These are phyloP conservation scores for Bathynomus jamesi DNA, from an alignment of 1,140 invertebrate genomes.

Conservation along the genomic window DNA sequence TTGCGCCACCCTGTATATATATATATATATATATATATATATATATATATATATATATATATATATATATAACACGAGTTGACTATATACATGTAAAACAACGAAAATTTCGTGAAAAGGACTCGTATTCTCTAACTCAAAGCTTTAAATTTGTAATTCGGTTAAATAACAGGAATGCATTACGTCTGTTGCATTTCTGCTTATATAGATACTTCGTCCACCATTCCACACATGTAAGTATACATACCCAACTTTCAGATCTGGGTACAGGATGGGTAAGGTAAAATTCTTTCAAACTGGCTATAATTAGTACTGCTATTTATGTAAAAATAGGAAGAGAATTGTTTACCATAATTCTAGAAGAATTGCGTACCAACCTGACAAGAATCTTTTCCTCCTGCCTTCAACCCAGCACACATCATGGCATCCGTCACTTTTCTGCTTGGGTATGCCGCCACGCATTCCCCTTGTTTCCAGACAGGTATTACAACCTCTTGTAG, in stretches of 20 bases:
- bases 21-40: neutral
- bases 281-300: neutral
- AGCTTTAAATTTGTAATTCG: neutral
- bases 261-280: neutral
- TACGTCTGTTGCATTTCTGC: too few relatives aligned
- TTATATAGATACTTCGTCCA: neutral
- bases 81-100: neutral
- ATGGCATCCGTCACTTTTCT: constrained; percentile 5
- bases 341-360: neutral
- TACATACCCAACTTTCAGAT: neutral
- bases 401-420: constrained; percentile 3
- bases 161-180: too few relatives aligned
- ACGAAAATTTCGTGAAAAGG: neutral
- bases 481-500: constrained; percentile 50
- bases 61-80: neutral
- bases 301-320: neutral
- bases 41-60: neutral
- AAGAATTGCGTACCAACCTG: neutral
- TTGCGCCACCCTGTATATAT: too few relatives aligned
- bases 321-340: neutral
- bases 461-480: constrained; percentile 51
- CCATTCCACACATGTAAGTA: neutral
- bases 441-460: constrained; percentile 40
- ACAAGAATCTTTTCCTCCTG: constrained; percentile 5
- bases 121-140: neutral